Base-by-base conservation (phyloP, 1,140 invertebrate genomes). In the Stegodyphus mimosarum region DNA sequence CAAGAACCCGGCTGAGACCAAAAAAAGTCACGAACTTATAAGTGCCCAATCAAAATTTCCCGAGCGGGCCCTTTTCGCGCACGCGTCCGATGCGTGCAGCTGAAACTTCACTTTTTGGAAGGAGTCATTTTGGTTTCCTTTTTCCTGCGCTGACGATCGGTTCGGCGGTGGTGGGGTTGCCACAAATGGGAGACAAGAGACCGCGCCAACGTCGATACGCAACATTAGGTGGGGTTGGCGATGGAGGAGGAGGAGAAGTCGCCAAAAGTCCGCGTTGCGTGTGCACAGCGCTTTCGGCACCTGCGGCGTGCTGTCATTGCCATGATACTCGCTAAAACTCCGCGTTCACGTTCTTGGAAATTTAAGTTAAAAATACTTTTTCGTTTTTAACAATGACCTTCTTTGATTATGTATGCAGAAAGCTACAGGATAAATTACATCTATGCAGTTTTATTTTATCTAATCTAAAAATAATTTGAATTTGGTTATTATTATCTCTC, bases 241-340 rank as follows among this genome's bases (percentile, higher is more conserved):
- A n/a, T 17, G 17, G 17, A 15, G 9, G 6, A 7, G 64, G 7
- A 67, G 7, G 64, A 15, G 52, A 50, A 33, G 17, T 63, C 73
- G 73, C 73, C 73, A 75, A 75, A 75, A 11, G 73, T 75, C 73
- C 73, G 73, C 73, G 73, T 75, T 67, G 64, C 11, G 64, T 7
- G 9, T 60, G 55, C 5, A 60, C 1, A 11, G 5, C 33, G 33
- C 33, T 33, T 33, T 33, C 33, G 3, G 33, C 33, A 33, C 33
- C 33, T 33, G 33, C 33, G 33, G 33, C 3, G 1, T 33, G 33
- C 33, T 33, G 33, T 33, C 33, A 33, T 33, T 33, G 33, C 33
- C 33, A 33, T 33, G 33, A 33, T 33, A 33, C 33, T 33, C 33
- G 33, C 33, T 33, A 33, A 33, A 33, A 33, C 33, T 33, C 33